These are phyloP conservation scores for Cherax quadricarinatus DNA, from an alignment of 1,140 invertebrate species.

Conservation along the genomic window DNA sequence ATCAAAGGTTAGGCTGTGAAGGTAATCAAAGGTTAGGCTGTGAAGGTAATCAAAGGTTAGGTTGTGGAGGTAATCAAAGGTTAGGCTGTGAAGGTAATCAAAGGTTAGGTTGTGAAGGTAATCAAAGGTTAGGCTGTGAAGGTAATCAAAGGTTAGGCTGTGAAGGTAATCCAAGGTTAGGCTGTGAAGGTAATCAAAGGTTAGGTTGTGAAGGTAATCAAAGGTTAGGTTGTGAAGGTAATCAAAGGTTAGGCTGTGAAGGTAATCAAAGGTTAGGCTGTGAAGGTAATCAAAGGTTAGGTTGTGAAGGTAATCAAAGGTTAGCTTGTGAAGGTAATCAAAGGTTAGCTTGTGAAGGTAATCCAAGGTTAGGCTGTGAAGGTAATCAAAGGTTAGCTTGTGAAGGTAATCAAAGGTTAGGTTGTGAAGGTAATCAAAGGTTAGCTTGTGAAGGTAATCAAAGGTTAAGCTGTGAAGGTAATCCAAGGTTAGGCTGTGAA, in stretches of 20 bases:
- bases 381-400: too few relatives aligned
- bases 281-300: too few relatives aligned
- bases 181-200: too few relatives aligned
- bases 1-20: too few relatives aligned
- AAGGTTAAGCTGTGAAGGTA: too few relatives aligned
- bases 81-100: too few relatives aligned
- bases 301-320: slow-evolving; percentile 42
- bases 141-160: background rate
- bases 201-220: background rate
- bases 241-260: background rate
- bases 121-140: slow-evolving; percentile 28
- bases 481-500: too few relatives aligned
- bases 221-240: slow-evolving; percentile 8
- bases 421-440: background rate
- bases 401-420: slow-evolving; percentile 54
- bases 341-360: background rate
- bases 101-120: too few relatives aligned
- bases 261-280: too few relatives aligned
- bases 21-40: too few relatives aligned
- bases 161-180: too few relatives aligned
- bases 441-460: background rate
- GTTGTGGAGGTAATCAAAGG: background rate
- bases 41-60: slow-evolving; percentile 28
- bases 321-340: background rate
- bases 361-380: too few relatives aligned